These are phyloP conservation scores for Acipenser ruthenus DNA, from an alignment of 2,797 vertebrate genomes.

Conservation along the genomic window DNA sequence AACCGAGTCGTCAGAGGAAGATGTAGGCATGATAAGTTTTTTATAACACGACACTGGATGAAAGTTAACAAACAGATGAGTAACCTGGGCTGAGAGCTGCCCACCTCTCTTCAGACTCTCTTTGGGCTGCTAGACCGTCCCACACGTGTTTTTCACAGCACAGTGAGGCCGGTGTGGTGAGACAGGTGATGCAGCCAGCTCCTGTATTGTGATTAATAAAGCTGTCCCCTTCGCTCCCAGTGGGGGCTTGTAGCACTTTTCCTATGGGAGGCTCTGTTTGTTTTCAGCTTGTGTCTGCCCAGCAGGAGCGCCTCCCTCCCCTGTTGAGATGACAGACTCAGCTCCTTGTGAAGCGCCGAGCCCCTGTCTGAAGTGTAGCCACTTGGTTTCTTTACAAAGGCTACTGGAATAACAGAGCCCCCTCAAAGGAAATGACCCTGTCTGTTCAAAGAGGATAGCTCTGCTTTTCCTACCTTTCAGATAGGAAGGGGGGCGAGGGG, in stretches of 20 bases:
- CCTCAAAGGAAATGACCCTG: conserved; percentile 54
- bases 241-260: conserved; percentile 42
- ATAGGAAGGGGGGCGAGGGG: not conserved
- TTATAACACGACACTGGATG: too few relatives aligned
- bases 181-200: not conserved
- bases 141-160: too few relatives aligned
- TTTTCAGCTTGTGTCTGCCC: conserved; percentile 46
- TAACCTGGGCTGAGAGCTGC: too few relatives aligned
- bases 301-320: conserved; percentile 47
- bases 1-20: too few relatives aligned
- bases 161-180: too few relatives aligned
- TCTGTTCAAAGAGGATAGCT: conserved; percentile 50
- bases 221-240: conserved; percentile 15
- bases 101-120: too few relatives aligned
- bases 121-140: too few relatives aligned
- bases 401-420: conserved; percentile 57
- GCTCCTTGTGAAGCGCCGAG: conserved; percentile 47
- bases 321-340: conserved; percentile 54
- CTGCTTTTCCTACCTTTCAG: conserved; percentile 25
- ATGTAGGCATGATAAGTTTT: too few relatives aligned
- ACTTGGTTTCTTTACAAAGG: conserved; percentile 58
- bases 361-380: conserved; percentile 51
- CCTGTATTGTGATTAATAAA: not conserved
- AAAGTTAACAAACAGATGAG: too few relatives aligned
- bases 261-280: conserved; percentile 41